These are phyloP conservation scores for Dicentrarchus labrax DNA, from an alignment of 2,113 vertebrate species.

Conservation along the genomic window DNA sequence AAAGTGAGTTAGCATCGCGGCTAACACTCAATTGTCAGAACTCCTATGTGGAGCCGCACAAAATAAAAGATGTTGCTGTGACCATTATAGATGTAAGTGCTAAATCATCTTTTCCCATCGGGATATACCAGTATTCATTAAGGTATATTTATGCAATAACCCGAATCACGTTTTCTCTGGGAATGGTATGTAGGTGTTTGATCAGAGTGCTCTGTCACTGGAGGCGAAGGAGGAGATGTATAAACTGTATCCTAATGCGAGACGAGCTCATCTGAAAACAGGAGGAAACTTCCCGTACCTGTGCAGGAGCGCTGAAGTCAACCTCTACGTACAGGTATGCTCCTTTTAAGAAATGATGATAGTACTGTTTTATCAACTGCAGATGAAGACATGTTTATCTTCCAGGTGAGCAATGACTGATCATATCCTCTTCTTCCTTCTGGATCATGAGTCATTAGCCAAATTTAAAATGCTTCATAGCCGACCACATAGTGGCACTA, in stretches of 20 bases:
- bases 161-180: slow-evolving; percentile 4
- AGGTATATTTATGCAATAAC: background rate
- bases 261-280: slow-evolving; percentile 97
- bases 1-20: slow-evolving; percentile 95
- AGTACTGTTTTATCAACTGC: background rate
- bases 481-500: too few relatives aligned
- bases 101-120: background rate
- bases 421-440: too few relatives aligned
- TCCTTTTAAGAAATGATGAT: background rate
- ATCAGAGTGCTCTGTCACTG: slow-evolving; percentile 95
- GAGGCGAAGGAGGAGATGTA: slow-evolving; percentile 99
- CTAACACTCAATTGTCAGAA: slow-evolving; percentile 99
- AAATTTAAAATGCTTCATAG: too few relatives aligned
- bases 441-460: too few relatives aligned
- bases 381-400: background rate
- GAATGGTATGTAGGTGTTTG: slow-evolving; percentile 89
- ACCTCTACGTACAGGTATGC: slow-evolving; percentile 94
- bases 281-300: slow-evolving; percentile 98
- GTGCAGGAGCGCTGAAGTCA: slow-evolving; percentile 97
- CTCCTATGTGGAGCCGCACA: slow-evolving; percentile 98
- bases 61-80: slow-evolving; percentile 95
- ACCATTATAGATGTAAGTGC: slow-evolving; percentile 96
- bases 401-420: background rate
- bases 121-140: background rate
- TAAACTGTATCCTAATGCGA: slow-evolving; percentile 95